Percentiles rank a stretch among this genome's conserved stretches.
Evolutionary conservation across 2,113 vertebrate genomes (phyloP).

Genomic region (Entelurus aequoreus): DNA sequence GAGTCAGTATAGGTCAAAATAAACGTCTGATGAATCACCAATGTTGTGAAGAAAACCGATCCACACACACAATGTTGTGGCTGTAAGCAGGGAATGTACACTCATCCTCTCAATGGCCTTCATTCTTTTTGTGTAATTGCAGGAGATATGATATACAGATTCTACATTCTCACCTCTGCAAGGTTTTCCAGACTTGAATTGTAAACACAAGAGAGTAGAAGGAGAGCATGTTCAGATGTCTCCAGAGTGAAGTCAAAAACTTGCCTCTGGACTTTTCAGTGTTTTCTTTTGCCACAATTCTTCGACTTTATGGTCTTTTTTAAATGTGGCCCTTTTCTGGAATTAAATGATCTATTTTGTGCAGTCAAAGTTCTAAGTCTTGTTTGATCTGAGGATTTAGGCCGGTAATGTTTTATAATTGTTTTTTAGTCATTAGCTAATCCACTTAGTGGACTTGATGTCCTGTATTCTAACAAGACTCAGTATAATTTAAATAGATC

Average conservation of each 20-base stretch:
- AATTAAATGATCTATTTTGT: slow-evolving; percentile 2
- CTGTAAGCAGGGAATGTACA: slow-evolving; percentile 45
- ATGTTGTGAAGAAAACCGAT: slow-evolving; percentile 34
- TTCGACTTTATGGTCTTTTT: slow-evolving; percentile 4
- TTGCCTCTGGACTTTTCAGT: neutral
- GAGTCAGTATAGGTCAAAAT: slow-evolving; percentile 27
- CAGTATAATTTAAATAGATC: no score
- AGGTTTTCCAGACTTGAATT: slow-evolving; percentile 1
- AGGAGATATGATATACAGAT: neutral
- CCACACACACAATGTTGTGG: slow-evolving; percentile 33
- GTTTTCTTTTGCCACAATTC: slow-evolving; percentile 2
- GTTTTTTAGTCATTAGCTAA: no score
- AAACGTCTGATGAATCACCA: slow-evolving; percentile 34
- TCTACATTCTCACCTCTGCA: neutral
- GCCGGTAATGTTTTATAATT: neutral
- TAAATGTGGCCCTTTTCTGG: slow-evolving; percentile 4
- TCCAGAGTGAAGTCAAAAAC: slow-evolving; percentile 6
- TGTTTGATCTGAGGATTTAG: neutral
- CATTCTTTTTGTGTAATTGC: slow-evolving; percentile 24
- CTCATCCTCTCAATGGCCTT: slow-evolving; percentile 15
- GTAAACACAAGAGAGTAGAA: neutral
- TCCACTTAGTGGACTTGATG: no score
- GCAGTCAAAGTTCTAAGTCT: neutral
- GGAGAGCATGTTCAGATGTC: slow-evolving; percentile 1
- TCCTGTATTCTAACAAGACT: no score